Conservation (phyloP, 2,888 invertebrate species). For the Cephonodes hylas region DNA sequence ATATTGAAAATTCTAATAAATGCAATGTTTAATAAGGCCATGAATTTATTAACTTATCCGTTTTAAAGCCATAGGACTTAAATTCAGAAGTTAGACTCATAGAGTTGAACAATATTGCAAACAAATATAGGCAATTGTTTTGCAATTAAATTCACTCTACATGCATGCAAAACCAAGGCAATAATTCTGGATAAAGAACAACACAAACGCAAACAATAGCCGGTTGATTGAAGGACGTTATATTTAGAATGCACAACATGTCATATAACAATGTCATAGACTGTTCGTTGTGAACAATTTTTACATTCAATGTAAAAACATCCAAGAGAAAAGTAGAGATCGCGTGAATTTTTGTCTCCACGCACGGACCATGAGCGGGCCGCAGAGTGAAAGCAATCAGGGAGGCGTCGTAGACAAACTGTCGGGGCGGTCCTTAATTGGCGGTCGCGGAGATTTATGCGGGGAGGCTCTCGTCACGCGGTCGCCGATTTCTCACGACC, state of each 20-base stretch:
- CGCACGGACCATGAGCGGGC: constrained; percentile 36
- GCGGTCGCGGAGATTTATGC: constrained; percentile 80
- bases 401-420: constrained; percentile 78
- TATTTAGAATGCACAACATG: too few species aligned
- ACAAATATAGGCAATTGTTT: neutral
- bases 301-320: neutral
- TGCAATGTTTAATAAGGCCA: too few species aligned
- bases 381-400: constrained; percentile 77
- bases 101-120: neutral
- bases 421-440: constrained; percentile 79
- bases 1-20: too few species aligned
- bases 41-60: too few species aligned
- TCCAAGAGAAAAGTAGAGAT: neutral
- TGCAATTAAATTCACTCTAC: neutral
- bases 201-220: neutral
- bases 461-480: constrained; percentile 70
- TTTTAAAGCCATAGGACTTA: too few species aligned
- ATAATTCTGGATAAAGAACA: neutral
- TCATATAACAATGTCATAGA: too few species aligned
- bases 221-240: neutral
- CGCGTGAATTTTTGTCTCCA: constrained; percentile 23
- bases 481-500: constrained; percentile 52
- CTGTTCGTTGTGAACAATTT: too few species aligned
- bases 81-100: neutral
- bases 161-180: neutral